Evolutionary conservation across 2,888 invertebrate species (phyloP), one percentile per base, ranked within the genome.

Genomic region (Psylliodes chrysocephalus): DNA sequence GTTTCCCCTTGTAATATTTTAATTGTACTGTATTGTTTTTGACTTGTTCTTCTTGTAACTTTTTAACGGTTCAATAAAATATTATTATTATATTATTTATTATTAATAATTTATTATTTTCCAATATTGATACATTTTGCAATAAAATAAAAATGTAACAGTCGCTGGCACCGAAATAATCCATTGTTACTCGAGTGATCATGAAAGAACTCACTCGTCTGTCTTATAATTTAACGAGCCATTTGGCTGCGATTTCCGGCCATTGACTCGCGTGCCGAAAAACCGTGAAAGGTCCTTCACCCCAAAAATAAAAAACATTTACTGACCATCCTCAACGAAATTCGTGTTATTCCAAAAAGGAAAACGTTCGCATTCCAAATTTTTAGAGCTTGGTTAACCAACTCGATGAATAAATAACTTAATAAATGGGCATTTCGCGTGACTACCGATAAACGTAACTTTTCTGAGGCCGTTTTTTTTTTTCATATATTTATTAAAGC

Each of bases 321-420:
- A 49, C 57, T 57, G 57, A 57, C 57, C 57, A 49, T 47, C 47
- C 57, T 22, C 17, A 57, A 57, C 38, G 15, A 38, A 47, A 22
- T 30, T 22, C 18, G 25, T 25, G 33, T 33, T 57, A 12, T 12
- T 22, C 54, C 28, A 15, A 28, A 42, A 18, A 18, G 49, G 25
- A 14, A 47, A 19, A 30, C 17, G 14, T 28, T 19, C 19, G 46
- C 55, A 57, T 47, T 46, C 57, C 57, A 25, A 57, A 57, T 38
- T 57, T 57, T 49, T 49, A 38, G 47, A 6, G 28, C 42, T 15
- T 33, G 56, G 35, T n/a, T 38, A 47, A 38, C 35, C 42, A 40
- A 25, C 15, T 38, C 6, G 35, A 57, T 49, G 38, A 57, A 57
- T 57, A 47, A 57, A 57, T 57, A 47, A 38, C 17, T 38, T 22